Conservation (phyloP, 1,140 invertebrate species). For the Neodiprion pinetum region DNA sequence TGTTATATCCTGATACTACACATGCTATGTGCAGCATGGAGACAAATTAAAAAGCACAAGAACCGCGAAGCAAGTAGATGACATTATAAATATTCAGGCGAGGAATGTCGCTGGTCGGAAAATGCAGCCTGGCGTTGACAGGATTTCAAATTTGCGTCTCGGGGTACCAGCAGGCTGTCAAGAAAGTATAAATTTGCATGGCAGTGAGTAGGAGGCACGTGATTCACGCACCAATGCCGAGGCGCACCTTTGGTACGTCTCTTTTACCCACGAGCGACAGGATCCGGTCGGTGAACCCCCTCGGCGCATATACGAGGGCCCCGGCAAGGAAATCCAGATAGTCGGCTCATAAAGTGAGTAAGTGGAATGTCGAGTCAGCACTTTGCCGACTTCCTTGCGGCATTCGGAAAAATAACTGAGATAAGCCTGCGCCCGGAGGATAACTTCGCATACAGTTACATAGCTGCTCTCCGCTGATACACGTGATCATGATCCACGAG, state of each 20-base stretch:
- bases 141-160: slow-evolving; percentile 8
- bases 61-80: no score
- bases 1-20: no score
- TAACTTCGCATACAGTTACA: not conserved
- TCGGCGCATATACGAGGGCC: not conserved
- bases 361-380: slow-evolving; percentile 15
- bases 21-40: no score
- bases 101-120: not conserved
- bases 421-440: not conserved
- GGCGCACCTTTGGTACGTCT: not conserved
- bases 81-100: no score
- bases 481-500: not conserved
- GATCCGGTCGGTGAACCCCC: not conserved
- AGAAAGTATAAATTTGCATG: slow-evolving; percentile 11
- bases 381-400: not conserved
- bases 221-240: not conserved
- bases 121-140: not conserved
- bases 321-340: not conserved
- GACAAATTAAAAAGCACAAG: no score
- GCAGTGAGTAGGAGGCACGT: not conserved
- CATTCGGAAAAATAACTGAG: slow-evolving; percentile 14
- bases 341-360: slow-evolving; percentile 12
- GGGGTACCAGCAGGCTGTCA: not conserved
- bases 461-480: not conserved
- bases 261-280: not conserved